A percentile compares a stretch with the other conserved stretches of the same genome.
phyloP scores from a whole-genome alignment of 2,113 vertebrate species.

The Tyrannus savana region DNA sequence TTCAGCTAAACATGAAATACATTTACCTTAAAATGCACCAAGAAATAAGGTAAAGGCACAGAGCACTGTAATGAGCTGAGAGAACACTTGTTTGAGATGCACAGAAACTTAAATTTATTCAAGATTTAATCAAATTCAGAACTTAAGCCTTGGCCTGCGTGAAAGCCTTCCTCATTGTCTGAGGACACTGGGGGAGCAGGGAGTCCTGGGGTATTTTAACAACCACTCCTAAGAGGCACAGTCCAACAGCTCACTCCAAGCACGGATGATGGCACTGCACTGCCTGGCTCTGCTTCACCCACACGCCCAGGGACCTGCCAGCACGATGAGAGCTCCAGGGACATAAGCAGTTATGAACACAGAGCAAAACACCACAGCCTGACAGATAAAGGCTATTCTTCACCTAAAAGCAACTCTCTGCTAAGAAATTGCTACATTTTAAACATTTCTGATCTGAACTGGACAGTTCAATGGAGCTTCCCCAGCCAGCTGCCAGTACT shows the following conservation, averaged over 20 bases:
- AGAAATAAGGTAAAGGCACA: not conserved
- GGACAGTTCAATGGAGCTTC: not conserved
- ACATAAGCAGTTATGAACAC: not conserved
- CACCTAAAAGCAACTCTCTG: not conserved
- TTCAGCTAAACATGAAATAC: not conserved
- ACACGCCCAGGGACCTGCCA: not conserved
- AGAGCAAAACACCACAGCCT: not conserved
- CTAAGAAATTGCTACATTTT: not conserved
- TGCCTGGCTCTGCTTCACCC: not conserved
- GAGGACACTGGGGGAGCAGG: not conserved
- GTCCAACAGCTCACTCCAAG: not conserved
- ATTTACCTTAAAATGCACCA: not conserved
- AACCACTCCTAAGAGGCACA: not conserved
- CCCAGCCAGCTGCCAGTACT: not conserved
- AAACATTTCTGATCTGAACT: not conserved
- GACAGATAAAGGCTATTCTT: not conserved
- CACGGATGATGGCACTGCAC: not conserved
- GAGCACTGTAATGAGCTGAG: not conserved
- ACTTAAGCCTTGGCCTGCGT: not conserved
- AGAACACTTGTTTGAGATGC: not conserved
- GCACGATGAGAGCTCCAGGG: not conserved
- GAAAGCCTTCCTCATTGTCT: not conserved
- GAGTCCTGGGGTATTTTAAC: not conserved
- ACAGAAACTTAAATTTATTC: not conserved
- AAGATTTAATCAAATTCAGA: not conserved